These are phyloP conservation scores for Pelobates fuscus DNA, from an alignment of 2,113 vertebrate genomes.

Conservation along the genomic window DNA sequence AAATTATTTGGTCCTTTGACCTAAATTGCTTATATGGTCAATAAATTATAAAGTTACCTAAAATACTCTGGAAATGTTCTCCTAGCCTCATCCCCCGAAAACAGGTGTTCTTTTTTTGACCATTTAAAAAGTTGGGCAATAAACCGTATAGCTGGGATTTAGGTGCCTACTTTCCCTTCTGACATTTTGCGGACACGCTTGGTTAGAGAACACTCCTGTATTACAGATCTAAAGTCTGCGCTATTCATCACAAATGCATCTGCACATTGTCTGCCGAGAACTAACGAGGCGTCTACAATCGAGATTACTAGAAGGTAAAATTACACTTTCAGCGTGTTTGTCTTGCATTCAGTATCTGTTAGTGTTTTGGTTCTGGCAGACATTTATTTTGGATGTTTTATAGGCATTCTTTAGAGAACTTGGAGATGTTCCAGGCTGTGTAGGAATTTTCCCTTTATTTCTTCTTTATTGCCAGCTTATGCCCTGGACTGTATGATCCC, in stretches of 20 bases:
- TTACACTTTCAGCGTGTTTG: constrained; percentile 27
- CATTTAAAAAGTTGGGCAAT: too few relatives aligned
- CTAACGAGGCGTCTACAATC: constrained; percentile 16
- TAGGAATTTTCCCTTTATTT: neutral
- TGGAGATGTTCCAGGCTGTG: neutral
- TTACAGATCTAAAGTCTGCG: constrained; percentile 57
- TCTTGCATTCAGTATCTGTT: constrained; percentile 28
- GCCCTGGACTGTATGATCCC: neutral
- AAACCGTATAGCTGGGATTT: neutral
- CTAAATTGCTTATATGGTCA: too few relatives aligned
- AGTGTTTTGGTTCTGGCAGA: constrained; percentile 12
- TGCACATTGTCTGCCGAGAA: constrained; percentile 58
- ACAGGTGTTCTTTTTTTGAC: too few relatives aligned
- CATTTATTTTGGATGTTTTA: constrained; percentile 31
- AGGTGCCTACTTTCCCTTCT: constrained; percentile 28
- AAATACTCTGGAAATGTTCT: too few relatives aligned
- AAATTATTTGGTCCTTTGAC: too few relatives aligned
- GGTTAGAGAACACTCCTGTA: constrained; percentile 41
- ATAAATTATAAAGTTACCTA: too few relatives aligned
- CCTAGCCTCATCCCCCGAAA: too few relatives aligned
- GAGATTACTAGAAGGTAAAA: constrained; percentile 32
- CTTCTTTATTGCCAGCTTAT: neutral
- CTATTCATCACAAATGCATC: constrained; percentile 63
- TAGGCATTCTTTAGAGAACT: constrained; percentile 6
- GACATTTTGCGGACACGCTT: constrained; percentile 27